Percentiles rank a stretch among this genome's conserved stretches.
These are phyloP conservation scores for Baccha elongata DNA, from an alignment of 2,888 invertebrate species.

Conservation along the genomic window DNA sequence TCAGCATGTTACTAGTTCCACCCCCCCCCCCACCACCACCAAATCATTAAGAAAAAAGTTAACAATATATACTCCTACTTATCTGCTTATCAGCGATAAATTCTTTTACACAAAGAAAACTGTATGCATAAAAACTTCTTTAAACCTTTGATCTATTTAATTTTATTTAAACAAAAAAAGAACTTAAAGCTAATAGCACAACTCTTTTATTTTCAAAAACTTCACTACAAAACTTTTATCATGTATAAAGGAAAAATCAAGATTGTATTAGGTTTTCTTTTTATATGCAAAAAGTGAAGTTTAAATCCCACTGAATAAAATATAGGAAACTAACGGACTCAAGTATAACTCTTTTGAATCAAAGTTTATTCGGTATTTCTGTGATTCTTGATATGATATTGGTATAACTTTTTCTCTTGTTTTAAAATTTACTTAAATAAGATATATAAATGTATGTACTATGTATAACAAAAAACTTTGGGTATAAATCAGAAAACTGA, in stretches of 20 bases:
- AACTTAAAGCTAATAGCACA: neutral
- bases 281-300: conserved; percentile 6
- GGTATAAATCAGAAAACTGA: neutral
- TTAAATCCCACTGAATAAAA: conserved; percentile 13
- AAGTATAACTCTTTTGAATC: neutral
- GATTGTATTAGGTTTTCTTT: neutral
- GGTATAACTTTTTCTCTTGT: neutral
- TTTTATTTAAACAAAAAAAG: neutral
- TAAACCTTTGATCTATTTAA: neutral
- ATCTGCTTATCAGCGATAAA: too few species aligned
- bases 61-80: too few species aligned
- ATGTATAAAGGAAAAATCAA: neutral
- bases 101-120: too few species aligned
- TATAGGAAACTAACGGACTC: conserved; percentile 6
- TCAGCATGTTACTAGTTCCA: too few species aligned
- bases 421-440: neutral
- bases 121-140: neutral
- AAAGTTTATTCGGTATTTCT: conserved; percentile 3
- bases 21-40: too few species aligned
- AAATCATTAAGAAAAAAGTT: too few species aligned
- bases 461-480: neutral
- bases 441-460: too few species aligned
- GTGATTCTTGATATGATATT: neutral
- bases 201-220: neutral
- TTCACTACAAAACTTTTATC: neutral